Base-by-base conservation (phyloP, 1,140 invertebrate genomes). In the Drosophila kepulauana region DNA sequence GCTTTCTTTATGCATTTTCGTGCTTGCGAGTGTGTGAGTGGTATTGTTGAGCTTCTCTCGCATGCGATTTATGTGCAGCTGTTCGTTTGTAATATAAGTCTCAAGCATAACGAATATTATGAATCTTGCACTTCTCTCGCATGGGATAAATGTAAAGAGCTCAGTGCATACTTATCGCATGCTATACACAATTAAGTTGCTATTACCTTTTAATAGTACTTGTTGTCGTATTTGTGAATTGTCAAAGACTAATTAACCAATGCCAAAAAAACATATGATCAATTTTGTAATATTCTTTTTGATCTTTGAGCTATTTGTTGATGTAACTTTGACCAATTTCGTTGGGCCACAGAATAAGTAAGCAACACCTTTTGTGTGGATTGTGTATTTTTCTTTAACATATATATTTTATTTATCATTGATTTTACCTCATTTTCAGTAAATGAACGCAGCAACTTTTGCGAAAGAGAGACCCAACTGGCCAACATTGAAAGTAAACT, bases 211-310 rank as follows among this genome's bases (percentile, higher is more conserved):
- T 33, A 6, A 43, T 25, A 64, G 41, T 48, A 33, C 63, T 25
- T 52, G 15, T 16, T 65, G 68, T 46, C 78, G 68, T 69, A 43
- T 75, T 76, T 79, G 78, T 59, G 68, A 77, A 73, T 66, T 69
- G 59, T 51, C 48, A 38, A 78, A 75, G 59, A 64, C 59, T 75
- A 68, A 74, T 68, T 75, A 25, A 52, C 46, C 45, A 63, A 78
- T 70, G 46, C 25, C 16, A 45, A 71, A 66, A 78, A 78, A 82
- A 15, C 75, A 65, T 65, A 82, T 86, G 68, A 62, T 56, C 49
- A 88, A 86, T 68, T 70, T 81, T 52, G 11, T 57, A 56, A 46
- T 49, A 56, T 77, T 70, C 71, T 71, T 63, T 82, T 73, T 13
- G 79, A 66, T 16, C 6, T 49, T 58, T 65, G 62, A 72, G 66